Conservation (phyloP, 2,888 invertebrate genomes). For the Mythimna vitellina region DNA sequence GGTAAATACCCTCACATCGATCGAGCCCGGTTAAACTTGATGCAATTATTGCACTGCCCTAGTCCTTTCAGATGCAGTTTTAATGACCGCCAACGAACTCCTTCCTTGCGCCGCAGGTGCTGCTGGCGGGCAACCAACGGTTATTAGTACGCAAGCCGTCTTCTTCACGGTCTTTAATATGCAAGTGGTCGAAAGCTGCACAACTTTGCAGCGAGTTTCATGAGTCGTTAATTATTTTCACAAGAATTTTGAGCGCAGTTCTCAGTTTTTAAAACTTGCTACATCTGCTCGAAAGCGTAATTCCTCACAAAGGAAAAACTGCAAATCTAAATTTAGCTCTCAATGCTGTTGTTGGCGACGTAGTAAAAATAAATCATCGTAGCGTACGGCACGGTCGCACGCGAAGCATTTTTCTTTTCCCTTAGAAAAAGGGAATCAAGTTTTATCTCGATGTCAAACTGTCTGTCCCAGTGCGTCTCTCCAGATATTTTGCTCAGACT, state of each 20-base stretch:
- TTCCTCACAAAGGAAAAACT: constrained; percentile 31
- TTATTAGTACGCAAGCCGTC: constrained; percentile 27
- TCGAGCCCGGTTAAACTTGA: constrained; percentile 89
- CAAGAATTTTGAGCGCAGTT: constrained; percentile 23
- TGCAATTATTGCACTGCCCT: constrained; percentile 90
- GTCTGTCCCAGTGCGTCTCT: constrained; percentile 40
- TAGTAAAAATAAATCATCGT: constrained; percentile 55
- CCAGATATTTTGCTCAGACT: constrained; percentile 26
- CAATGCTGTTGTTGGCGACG: constrained; percentile 30
- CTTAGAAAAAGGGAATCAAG: constrained; percentile 45
- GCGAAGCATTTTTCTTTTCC: constrained; percentile 63
- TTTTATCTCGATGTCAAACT: constrained; percentile 51
- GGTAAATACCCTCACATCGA: constrained; percentile 91
- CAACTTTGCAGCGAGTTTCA: constrained; percentile 50
- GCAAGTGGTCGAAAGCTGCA: constrained; percentile 21
- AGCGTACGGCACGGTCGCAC: constrained; percentile 45
- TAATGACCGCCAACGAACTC: constrained; percentile 69
- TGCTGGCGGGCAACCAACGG: constrained; percentile 25
- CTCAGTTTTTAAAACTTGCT: constrained; percentile 18
- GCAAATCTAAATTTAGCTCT: constrained; percentile 47
- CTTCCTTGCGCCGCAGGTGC: constrained; percentile 28
- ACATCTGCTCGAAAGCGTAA: neutral
- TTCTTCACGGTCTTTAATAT: constrained; percentile 46
- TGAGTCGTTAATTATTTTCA: constrained; percentile 32
- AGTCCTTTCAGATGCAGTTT: constrained; percentile 83